phyloP scores from a whole-genome alignment of 2,888 invertebrate species.

The Gasteruption jaculator region DNA sequence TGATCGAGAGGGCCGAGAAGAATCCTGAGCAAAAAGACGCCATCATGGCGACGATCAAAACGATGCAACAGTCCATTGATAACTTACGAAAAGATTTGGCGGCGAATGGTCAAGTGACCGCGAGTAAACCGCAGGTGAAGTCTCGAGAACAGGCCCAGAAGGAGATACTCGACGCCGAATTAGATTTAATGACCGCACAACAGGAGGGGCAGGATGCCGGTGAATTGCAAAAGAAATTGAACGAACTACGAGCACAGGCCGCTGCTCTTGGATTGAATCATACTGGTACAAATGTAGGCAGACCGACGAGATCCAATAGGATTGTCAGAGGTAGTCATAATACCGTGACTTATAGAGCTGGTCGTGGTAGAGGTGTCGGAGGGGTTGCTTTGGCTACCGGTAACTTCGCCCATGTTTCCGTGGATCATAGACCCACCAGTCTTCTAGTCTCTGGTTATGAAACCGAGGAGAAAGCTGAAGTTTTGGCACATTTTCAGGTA shows the following conservation, averaged over 20 bases:
- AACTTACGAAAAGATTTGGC: conserved; percentile 66
- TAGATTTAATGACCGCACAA: conserved; percentile 86
- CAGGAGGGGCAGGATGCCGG: conserved; percentile 84
- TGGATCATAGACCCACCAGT: conserved; percentile 84
- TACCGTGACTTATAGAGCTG: conserved; percentile 33
- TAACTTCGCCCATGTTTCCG: conserved; percentile 58
- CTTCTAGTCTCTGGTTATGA: conserved; percentile 85
- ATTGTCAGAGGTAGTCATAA: conserved; percentile 37
- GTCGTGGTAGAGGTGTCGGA: conserved; percentile 46
- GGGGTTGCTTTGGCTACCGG: too few species aligned
- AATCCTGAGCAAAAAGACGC: conserved; percentile 72
- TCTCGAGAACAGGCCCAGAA: conserved; percentile 80
- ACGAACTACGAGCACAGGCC: conserved; percentile 65
- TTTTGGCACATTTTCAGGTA: conserved; percentile 82
- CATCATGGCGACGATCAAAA: conserved; percentile 75
- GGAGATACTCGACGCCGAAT: conserved; percentile 84
- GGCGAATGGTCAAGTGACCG: conserved; percentile 53
- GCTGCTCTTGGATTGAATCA: conserved; percentile 50
- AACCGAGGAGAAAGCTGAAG: conserved; percentile 74
- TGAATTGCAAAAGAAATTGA: conserved; percentile 68
- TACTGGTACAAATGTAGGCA: conserved; percentile 25
- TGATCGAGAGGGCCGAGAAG: conserved; percentile 78
- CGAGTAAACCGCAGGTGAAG: conserved; percentile 57
- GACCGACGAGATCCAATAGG: conserved; percentile 35
- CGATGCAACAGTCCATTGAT: conserved; percentile 79